A percentile compares a stretch with the other conserved stretches of the same genome.
Conservation (phyloP, 1,140 invertebrate species). For the Drosophila melanogaster region Release_6_plus_ISO1_MT NT_033777.3:16425001-16425500, state of each 20-base stretch:
- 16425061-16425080: background rate
- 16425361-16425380: too few species aligned
- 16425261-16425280: background rate
- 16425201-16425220: conserved; percentile 4
- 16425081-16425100: background rate
- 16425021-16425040: conserved; percentile 88
- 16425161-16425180: background rate
- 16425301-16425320: too few species aligned
- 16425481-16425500: background rate
- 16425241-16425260: background rate
- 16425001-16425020: conserved; percentile 88
- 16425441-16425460: conserved; percentile 3
- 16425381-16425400: too few species aligned
- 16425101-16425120: too few species aligned
- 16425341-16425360: too few species aligned
- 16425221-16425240: background rate
- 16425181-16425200: background rate
- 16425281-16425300: conserved; percentile 8
- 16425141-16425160: conserved; percentile 27
- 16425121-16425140: conserved; percentile 5
- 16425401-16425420: background rate
- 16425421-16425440: background rate
- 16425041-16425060: conserved; percentile 88
- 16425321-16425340: too few species aligned
- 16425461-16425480: conserved; percentile 26